Percentiles rank a stretch among this genome's conserved stretches.
Conservation (phyloP, 2,797 vertebrate species). For the Manis crassicaudata region DNA sequence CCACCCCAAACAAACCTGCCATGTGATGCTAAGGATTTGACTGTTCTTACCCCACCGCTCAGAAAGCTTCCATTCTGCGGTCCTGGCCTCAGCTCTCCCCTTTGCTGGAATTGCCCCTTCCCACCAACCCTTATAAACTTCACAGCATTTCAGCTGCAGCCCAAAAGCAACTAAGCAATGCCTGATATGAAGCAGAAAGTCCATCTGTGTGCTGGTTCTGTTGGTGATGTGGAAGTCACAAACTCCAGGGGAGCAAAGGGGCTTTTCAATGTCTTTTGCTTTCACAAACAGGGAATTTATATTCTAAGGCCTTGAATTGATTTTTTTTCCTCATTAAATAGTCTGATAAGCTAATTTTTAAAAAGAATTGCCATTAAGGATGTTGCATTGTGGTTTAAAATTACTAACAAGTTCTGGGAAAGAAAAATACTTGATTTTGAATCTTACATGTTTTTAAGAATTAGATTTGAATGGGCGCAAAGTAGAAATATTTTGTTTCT, state of each 20-base stretch:
- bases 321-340: slow-evolving; percentile 73
- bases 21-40: not conserved
- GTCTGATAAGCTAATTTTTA: slow-evolving; percentile 77
- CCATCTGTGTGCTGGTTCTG: not conserved
- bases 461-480: slow-evolving; percentile 75
- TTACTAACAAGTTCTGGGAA: slow-evolving; percentile 55
- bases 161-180: not conserved
- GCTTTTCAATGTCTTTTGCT: slow-evolving; percentile 31
- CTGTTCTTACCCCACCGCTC: not conserved
- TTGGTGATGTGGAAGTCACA: slow-evolving; percentile 2
- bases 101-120: not conserved
- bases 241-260: slow-evolving; percentile 34
- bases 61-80: slow-evolving; percentile 8
- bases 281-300: slow-evolving; percentile 70
- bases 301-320: slow-evolving; percentile 71
- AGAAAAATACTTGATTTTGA: slow-evolving; percentile 74
- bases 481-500: slow-evolving; percentile 75
- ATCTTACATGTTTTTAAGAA: slow-evolving; percentile 77
- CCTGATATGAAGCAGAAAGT: not conserved
- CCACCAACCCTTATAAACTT: not conserved
- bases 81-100: fast-evolving
- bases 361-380: slow-evolving; percentile 72
- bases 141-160: slow-evolving; percentile 49
- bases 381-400: slow-evolving; percentile 76
- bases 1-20: not conserved